A percentile compares a stretch with the other conserved stretches of the same genome.
phyloP scores from a whole-genome alignment of 2,797 vertebrate species.

The Catostomus latipinnis region DNA sequence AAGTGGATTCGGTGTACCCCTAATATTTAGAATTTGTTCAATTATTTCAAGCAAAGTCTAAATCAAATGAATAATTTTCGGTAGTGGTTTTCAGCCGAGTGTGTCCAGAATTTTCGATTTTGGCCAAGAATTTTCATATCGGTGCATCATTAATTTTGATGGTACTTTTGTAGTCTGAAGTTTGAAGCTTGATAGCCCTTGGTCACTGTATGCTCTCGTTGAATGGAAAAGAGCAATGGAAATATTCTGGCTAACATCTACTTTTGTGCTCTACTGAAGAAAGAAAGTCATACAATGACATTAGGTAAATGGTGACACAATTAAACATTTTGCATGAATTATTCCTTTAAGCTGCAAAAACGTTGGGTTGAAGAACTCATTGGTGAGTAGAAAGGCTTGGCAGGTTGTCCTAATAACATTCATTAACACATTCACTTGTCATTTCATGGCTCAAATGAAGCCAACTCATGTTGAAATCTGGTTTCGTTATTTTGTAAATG shows the following conservation, averaged over 20 bases:
- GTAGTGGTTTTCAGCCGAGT: no score
- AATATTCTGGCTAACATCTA: background rate
- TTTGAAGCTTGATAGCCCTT: background rate
- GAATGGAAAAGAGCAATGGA: background rate
- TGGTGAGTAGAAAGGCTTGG: slow-evolving; percentile 28
- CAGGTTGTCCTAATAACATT: slow-evolving; percentile 28
- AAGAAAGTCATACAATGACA: background rate
- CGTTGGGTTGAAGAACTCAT: background rate
- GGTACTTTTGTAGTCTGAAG: background rate
- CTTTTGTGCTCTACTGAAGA: background rate
- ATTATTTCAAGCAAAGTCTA: no score
- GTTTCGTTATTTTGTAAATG: background rate
- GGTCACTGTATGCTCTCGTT: background rate
- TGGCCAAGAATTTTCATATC: no score
- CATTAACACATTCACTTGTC: slow-evolving; percentile 35
- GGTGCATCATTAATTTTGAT: background rate
- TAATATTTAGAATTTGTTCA: no score
- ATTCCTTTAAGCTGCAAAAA: slow-evolving; percentile 2
- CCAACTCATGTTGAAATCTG: slow-evolving; percentile 20
- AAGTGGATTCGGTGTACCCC: no score
- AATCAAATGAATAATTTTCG: no score
- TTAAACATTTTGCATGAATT: background rate
- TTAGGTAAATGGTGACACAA: background rate
- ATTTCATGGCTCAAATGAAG: background rate
- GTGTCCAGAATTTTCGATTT: no score